Evolutionary conservation across 2,113 vertebrate species (phyloP).

Genomic region (Rhineura floridana): DNA sequence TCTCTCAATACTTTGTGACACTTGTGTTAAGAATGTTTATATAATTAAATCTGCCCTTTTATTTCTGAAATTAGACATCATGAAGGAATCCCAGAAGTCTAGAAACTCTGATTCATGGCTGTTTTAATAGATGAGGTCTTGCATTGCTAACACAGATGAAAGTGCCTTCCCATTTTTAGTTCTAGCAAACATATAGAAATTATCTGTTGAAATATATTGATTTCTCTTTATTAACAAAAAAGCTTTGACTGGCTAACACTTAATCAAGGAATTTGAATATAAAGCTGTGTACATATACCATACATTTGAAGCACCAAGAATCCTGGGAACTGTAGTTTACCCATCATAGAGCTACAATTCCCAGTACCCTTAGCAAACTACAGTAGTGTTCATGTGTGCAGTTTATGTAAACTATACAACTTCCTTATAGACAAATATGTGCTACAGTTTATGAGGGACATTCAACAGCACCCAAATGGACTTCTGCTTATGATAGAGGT

Average conservation of each 20-base stretch:
- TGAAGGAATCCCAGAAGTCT: conserved; percentile 24
- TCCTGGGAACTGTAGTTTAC: too few species aligned
- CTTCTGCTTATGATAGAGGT: not conserved
- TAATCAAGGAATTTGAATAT: not conserved
- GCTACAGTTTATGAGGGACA: too few species aligned
- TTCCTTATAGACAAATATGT: not conserved
- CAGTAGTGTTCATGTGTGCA: too few species aligned
- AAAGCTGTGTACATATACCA: too few species aligned
- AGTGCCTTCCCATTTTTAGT: not conserved
- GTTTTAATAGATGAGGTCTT: not conserved
- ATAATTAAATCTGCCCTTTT: conserved; percentile 34
- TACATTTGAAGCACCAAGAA: too few species aligned
- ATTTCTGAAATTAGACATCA: conserved; percentile 21
- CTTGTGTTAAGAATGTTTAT: conserved; percentile 39
- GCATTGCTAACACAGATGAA: not conserved
- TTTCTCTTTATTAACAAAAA: not conserved
- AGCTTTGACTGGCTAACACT: not conserved
- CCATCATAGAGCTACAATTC: too few species aligned
- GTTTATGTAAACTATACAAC: not conserved
- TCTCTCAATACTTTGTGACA: conserved; percentile 10
- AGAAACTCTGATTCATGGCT: not conserved
- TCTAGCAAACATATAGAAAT: not conserved
- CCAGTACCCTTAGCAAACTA: too few species aligned
- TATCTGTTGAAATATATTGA: not conserved
- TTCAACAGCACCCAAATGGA: too few species aligned